Percentiles rank a stretch among this genome's conserved stretches.
Conservation (phyloP, 2,797 vertebrate species). For the Myiotriccus ornatus region DNA sequence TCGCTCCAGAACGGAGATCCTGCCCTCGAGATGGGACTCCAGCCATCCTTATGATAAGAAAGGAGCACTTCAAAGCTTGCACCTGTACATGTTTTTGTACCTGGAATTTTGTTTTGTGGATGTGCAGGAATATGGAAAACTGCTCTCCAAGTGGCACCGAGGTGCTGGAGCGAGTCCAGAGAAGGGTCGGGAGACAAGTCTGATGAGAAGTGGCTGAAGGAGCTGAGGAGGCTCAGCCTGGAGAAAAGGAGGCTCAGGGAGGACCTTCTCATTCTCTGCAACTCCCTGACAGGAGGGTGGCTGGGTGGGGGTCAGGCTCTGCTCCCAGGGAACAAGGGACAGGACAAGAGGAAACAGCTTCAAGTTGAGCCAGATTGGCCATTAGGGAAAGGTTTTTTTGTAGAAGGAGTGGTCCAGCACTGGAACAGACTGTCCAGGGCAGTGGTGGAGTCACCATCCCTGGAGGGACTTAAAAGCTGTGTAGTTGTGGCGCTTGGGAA, state of each 20-base stretch:
- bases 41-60: rapidly evolving
- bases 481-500: not conserved
- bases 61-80: not conserved
- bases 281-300: not conserved
- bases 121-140: not conserved
- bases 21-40: rapidly evolving
- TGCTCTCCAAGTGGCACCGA: not conserved
- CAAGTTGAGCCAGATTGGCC: not conserved
- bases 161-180: not conserved
- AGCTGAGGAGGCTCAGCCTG: not conserved
- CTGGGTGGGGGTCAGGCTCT: not conserved
- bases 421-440: not conserved
- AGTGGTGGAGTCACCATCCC: not conserved
- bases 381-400: not conserved
- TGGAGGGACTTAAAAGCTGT: not conserved
- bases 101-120: not conserved
- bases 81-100: not conserved
- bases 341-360: not conserved
- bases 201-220: not conserved
- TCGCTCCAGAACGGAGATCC: not conserved
- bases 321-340: not conserved
- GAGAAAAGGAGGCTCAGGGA: not conserved
- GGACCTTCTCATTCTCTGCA: not conserved
- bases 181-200: not conserved
- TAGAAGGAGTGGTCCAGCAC: rapidly evolving